Evolutionary conservation across 2,113 vertebrate genomes (phyloP), one percentile per base, ranked within the genome.

Genomic region (Nerophis ophidion): DNA sequence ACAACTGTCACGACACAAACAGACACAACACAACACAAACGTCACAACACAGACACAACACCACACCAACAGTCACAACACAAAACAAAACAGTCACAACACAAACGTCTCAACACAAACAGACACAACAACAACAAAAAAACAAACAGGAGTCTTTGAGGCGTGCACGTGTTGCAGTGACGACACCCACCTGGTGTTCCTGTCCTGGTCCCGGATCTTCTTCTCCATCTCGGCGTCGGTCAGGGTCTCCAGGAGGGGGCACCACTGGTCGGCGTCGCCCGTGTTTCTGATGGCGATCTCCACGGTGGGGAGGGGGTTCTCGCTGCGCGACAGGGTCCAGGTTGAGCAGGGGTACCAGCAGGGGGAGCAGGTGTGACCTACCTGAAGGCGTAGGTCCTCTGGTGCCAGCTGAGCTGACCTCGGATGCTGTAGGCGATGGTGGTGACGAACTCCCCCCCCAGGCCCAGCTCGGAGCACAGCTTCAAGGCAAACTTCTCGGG

Each of bases 351-450:
- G 5, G 47, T 1, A 14, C 7, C 16, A 15, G 13, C 15, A 2
- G 47, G 47, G 7, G 6, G 10, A 35, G 26, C 11, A 8, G 5
- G 1, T n/a, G 15, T 3, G 12, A 51, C 12, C 19, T 71, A 99
- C 97, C 97, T 99, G 93, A 99, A 99, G 69, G 96, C 97, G 0
- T 99, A 99, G 0, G 97, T 99, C 90, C 97, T 94, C 93, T 99
- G 97, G 79, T 99, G 97, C 97, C 97, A 99, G 81, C 97, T 99
- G 81, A 99, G 94, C 84, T 99, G 97, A 49, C 97, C 97, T 1
- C 97, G 91, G 86, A 99, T 98, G 86, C 96, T 99, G 91, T 99
- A 99, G 0, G 97, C 95, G 17, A 99, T 99, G 63, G 97, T 99
- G 68, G 97, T 99, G 83, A 99, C 97, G 6, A 99, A 98, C 81